A percentile compares a stretch with the other conserved stretches of the same genome.
Evolutionary conservation across 1,140 invertebrate species (phyloP).

Genomic region (Dufourea novaeangliae): DNA sequence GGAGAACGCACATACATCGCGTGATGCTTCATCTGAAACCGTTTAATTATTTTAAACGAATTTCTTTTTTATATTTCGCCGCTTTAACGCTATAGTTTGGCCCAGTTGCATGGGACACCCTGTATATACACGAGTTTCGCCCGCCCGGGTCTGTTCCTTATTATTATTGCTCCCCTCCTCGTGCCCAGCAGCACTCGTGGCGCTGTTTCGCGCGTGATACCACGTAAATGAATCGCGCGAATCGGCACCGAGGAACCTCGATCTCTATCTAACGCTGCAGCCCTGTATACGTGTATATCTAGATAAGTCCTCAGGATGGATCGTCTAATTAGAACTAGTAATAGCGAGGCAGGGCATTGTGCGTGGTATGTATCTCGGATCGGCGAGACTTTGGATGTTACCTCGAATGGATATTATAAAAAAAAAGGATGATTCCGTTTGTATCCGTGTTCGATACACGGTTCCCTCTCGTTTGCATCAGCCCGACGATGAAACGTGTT

Average conservation of each 20-base stretch:
- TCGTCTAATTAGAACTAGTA: conserved; percentile 59
- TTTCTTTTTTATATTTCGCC: too few relatives aligned
- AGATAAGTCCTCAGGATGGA: conserved; percentile 47
- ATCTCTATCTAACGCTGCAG: conserved; percentile 48
- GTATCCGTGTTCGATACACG: too few relatives aligned
- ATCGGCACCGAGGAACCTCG: conserved; percentile 45
- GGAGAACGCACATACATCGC: too few relatives aligned
- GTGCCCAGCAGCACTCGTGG: conserved; percentile 8
- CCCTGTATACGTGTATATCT: conserved; percentile 18
- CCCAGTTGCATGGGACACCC: too few relatives aligned
- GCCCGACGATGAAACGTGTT: too few relatives aligned
- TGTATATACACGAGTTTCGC: too few relatives aligned
- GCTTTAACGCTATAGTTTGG: too few relatives aligned
- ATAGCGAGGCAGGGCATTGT: conserved; percentile 49
- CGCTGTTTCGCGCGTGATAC: conserved; percentile 34
- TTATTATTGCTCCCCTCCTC: neutral
- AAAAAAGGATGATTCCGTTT: too few relatives aligned
- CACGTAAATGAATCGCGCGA: conserved; percentile 58
- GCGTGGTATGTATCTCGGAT: conserved; percentile 6
- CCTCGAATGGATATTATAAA: too few relatives aligned
- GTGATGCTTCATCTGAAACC: too few relatives aligned
- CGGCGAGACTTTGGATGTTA: neutral
- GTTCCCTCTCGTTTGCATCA: too few relatives aligned
- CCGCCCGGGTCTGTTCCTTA: conserved; percentile 35
- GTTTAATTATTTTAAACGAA: too few relatives aligned